phyloP scores from a whole-genome alignment of 2,797 vertebrate species.

The Eulemur mongoz region DNA sequence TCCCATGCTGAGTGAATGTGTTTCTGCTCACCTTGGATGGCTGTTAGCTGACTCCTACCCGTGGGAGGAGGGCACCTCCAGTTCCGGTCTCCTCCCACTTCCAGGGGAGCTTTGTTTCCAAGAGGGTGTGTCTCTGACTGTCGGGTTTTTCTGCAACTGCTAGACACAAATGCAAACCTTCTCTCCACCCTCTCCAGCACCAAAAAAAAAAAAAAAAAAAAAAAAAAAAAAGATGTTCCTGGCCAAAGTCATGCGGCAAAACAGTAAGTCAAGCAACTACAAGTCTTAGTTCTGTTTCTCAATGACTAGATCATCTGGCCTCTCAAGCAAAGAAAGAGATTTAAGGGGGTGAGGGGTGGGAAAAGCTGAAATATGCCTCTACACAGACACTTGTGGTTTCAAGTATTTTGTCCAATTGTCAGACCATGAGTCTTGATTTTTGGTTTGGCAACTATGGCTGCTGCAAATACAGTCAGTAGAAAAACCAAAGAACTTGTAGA shows the following conservation, averaged over 20 bases:
- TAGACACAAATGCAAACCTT: background rate
- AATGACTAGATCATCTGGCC: background rate
- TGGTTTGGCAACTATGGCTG: background rate
- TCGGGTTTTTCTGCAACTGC: background rate
- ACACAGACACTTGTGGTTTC: background rate
- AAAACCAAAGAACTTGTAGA: background rate
- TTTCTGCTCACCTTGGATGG: background rate
- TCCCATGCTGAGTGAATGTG: background rate
- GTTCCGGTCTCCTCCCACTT: constrained; percentile 19
- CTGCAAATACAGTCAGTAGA: background rate
- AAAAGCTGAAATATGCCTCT: background rate
- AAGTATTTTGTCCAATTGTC: background rate
- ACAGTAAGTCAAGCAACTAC: background rate
- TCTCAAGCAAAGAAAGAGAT: background rate
- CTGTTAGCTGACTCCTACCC: background rate
- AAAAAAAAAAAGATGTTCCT: background rate
- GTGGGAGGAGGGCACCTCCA: background rate
- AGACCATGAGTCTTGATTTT: background rate
- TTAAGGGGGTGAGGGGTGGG: fast-evolving
- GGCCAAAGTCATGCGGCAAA: background rate
- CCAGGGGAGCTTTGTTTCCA: background rate
- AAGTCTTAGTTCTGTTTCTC: background rate
- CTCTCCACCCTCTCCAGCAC: background rate
- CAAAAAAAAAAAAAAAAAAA: background rate
- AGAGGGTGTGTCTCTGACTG: background rate